Evolutionary conservation across 2,888 invertebrate genomes (phyloP).

Genomic region (Hydroisotoma schaefferi): DNA sequence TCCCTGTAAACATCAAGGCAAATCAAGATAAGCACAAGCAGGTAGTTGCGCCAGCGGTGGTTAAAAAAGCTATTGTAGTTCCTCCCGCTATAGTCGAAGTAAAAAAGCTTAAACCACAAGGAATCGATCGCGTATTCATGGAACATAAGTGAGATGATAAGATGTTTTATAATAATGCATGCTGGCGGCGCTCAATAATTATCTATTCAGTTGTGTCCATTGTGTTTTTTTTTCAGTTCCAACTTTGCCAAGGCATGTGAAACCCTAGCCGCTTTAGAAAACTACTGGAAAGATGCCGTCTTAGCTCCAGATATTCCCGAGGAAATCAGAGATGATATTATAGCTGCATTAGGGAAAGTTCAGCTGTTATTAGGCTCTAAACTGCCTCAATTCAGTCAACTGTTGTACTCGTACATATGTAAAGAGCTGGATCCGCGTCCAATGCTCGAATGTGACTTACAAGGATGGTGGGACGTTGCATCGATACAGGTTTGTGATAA

Average conservation of each 20-base stretch:
- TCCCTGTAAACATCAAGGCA: too few relatives aligned
- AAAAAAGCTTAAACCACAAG: constrained; percentile 22
- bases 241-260: constrained; percentile 31
- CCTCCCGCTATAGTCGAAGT: neutral
- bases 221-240: constrained; percentile 20
- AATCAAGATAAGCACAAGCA: constrained; percentile 40
- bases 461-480: constrained; percentile 49
- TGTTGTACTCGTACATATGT: constrained; percentile 41
- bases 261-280: constrained; percentile 6
- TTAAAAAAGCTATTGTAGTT: constrained; percentile 22
- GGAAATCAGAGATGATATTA: constrained; percentile 34
- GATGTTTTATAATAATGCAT: too few relatives aligned
- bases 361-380: constrained; percentile 42
- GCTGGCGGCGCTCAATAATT: neutral
- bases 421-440: constrained; percentile 21
- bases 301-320: constrained; percentile 28
- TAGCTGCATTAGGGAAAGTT: constrained; percentile 34
- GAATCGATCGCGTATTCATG: constrained; percentile 38
- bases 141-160: constrained; percentile 44
- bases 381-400: constrained; percentile 44
- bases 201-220: neutral
- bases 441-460: constrained; percentile 41
- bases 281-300: neutral
- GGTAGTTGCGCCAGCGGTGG: constrained; percentile 32
- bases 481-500: constrained; percentile 31